Evolutionary conservation across 2,113 vertebrate genomes (phyloP).

Genomic region (Mormyrus lacerda): DNA sequence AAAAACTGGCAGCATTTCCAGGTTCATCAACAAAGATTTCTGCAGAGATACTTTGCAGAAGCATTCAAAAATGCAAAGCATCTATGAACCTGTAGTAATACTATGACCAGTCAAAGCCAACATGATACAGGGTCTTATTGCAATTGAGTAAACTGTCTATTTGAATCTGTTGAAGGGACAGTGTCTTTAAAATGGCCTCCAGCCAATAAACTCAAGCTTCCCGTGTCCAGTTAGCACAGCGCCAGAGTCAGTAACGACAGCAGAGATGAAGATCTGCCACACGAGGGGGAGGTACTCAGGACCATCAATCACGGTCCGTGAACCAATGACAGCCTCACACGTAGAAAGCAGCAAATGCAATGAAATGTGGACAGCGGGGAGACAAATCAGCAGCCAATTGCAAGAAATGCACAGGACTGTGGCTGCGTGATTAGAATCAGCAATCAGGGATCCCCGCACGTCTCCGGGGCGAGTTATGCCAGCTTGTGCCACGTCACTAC

Average conservation of each 20-base stretch:
- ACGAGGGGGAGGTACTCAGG: slow-evolving; percentile 46
- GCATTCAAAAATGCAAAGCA: neutral
- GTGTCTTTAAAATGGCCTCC: neutral
- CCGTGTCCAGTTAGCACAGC: slow-evolving; percentile 50
- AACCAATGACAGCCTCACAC: slow-evolving; percentile 63
- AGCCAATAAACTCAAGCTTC: slow-evolving; percentile 4
- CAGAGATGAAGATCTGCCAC: slow-evolving; percentile 44
- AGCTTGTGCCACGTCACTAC: neutral
- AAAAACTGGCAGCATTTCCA: neutral
- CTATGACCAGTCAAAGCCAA: neutral
- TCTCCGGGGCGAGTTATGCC: slow-evolving; percentile 43
- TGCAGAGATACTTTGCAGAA: neutral
- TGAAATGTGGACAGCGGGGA: slow-evolving; percentile 57
- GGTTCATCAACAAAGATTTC: neutral
- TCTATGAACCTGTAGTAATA: neutral
- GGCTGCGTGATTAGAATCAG: slow-evolving; percentile 67
- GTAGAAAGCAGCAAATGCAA: slow-evolving; percentile 51
- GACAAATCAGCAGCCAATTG: slow-evolving; percentile 62
- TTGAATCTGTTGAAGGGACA: neutral
- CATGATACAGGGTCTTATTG: neutral
- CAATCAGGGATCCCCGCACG: slow-evolving; percentile 51
- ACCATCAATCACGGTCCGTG: slow-evolving; percentile 68
- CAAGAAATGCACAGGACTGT: slow-evolving; percentile 52
- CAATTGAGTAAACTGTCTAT: neutral
- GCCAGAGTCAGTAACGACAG: slow-evolving; percentile 53